phyloP scores from a whole-genome alignment of 2,888 invertebrate species.

The Leptura quadrifasciata region DNA sequence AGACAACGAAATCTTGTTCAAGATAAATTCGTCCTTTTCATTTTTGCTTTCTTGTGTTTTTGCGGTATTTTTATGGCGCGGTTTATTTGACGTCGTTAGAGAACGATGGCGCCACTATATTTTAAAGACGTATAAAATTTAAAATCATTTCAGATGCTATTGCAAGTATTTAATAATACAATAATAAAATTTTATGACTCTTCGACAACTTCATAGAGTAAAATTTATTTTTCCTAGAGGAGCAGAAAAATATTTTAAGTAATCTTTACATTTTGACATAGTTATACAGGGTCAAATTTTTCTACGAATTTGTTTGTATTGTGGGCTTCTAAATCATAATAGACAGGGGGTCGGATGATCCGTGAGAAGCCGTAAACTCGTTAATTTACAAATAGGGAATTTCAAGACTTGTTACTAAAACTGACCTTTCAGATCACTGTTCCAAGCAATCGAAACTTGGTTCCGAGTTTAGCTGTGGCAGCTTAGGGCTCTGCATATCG shows the following conservation, averaged over 20 bases:
- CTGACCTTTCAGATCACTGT: too few relatives aligned
- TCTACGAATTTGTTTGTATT: too few relatives aligned
- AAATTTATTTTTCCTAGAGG: constrained; percentile 30
- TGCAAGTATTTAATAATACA: constrained; percentile 38
- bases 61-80: constrained; percentile 38
- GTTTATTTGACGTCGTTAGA: constrained; percentile 36
- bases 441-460: too few relatives aligned
- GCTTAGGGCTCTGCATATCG: too few relatives aligned
- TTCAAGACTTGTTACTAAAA: too few relatives aligned
- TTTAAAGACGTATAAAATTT: constrained; percentile 31
- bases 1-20: constrained; percentile 12
- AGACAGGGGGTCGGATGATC: too few relatives aligned
- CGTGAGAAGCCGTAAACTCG: too few relatives aligned
- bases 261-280: not conserved
- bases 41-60: constrained; percentile 35
- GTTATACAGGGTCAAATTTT: not conserved
- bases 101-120: constrained; percentile 35
- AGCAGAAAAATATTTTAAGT: not conserved
- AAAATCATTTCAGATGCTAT: constrained; percentile 12
- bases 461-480: too few relatives aligned
- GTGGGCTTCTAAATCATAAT: too few relatives aligned
- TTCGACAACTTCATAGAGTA: constrained; percentile 20
- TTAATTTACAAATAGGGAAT: too few relatives aligned
- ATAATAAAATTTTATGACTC: constrained; percentile 31
- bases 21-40: constrained; percentile 34